Base-by-base conservation (phyloP, 2,797 vertebrate genomes). In the Urosaurus nigricauda region DNA sequence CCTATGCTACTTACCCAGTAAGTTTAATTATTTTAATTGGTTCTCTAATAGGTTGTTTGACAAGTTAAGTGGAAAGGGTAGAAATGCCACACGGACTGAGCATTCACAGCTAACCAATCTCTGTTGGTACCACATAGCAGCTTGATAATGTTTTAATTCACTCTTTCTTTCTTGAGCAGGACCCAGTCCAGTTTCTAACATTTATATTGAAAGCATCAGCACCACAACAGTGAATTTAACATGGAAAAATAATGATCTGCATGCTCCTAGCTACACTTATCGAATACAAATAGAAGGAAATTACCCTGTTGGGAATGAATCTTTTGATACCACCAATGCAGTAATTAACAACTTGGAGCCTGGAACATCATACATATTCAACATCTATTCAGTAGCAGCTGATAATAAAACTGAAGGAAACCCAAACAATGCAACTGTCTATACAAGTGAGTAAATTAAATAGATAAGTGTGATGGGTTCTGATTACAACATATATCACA, bases 361-460 rank as follows among this genome's bases (percentile, higher is more conserved):
- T 70, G 1, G 60, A 63, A 79, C 58, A 47, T 68, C 16, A 3
- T 85, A 85, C 12, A 32, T 2, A 16, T 53, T 68, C 21, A 35
- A 5, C 5, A 35, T 86, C 5, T 68, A 65, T 65, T 4, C 40
- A 79, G 16, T 43, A 87, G 1, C 8, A 79, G 75, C 75, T 77
- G 75, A 77, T 77, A 24, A 26, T 16, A 29, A 74, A 24, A 70
- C 8, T 53, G 60, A 37, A 83, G 60, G 81, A 68, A 9, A 78
- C 2, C 40, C 84, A 79, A 79, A 86, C 5, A 3, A 5, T n/a
- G 63, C 5, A 43, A 7, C 12, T 26, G 11, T 35, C 35, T 68
- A 79, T 37, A 86, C 85, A 79, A 86, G 85, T 86, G 63, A 35
- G 85, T 86, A 37, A 65, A 35, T 65, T 51, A 79, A 77, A 60